phyloP scores from a whole-genome alignment of 2,113 vertebrate genomes.

The Oryzias woworae region DNA sequence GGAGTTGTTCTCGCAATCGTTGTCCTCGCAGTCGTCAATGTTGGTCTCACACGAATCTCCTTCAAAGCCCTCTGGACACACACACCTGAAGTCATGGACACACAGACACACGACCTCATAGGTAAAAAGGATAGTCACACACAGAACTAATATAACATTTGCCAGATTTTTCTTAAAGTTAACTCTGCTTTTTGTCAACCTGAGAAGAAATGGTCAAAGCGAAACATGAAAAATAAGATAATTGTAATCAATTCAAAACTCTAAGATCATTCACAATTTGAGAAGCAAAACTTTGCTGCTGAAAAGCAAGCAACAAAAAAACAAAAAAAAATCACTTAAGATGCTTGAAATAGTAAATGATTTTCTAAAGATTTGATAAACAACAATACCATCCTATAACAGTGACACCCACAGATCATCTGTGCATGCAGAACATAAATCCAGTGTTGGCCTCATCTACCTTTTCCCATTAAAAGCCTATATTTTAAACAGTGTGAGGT shows the following conservation, averaged over 20 bases:
- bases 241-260: too few relatives aligned
- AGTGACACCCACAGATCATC: conserved; percentile 5
- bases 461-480: conserved; percentile 26
- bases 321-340: neutral
- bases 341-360: neutral
- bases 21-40: conserved; percentile 97
- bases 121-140: neutral
- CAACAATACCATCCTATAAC: neutral
- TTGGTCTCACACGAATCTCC: conserved; percentile 93
- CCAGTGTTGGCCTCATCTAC: conserved; percentile 42
- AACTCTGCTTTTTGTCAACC: too few relatives aligned
- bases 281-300: too few relatives aligned
- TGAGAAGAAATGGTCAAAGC: too few relatives aligned
- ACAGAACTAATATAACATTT: neutral
- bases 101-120: conserved; percentile 61
- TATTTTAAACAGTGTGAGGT: conserved; percentile 32
- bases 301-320: neutral
- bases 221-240: too few relatives aligned
- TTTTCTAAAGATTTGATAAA: neutral
- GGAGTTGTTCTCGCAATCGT: conserved; percentile 98
- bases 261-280: too few relatives aligned
- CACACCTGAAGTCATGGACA: conserved; percentile 86
- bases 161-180: too few relatives aligned
- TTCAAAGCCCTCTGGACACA: conserved; percentile 95
- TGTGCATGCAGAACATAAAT: conserved; percentile 15